These are phyloP conservation scores for Stegostoma tigrinum DNA, from an alignment of 2,113 vertebrate species.

Conservation along the genomic window DNA sequence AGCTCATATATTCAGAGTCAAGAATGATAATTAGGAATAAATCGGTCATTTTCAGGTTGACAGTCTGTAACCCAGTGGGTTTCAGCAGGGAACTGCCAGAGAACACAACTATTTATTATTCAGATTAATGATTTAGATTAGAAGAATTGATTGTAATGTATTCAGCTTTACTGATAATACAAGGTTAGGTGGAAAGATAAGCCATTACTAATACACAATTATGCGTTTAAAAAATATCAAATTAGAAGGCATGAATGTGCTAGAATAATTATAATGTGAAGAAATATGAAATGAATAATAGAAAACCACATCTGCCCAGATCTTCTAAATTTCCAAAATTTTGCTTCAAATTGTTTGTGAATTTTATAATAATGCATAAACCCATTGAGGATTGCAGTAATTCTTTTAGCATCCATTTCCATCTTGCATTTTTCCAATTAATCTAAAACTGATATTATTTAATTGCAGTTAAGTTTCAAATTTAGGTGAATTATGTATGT, in stretches of 20 bases:
- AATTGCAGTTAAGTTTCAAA: not conserved
- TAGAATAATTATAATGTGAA: no score
- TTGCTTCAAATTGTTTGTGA: not conserved
- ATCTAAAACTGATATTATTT: not conserved
- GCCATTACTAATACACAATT: no score
- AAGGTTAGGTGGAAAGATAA: no score
- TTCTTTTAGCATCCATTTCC: not conserved
- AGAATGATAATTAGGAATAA: not conserved
- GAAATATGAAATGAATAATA: no score
- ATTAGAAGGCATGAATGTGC: no score
- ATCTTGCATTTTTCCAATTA: not conserved
- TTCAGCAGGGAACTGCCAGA: not conserved
- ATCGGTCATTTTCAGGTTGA: not conserved
- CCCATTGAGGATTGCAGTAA: not conserved
- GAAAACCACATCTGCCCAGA: no score
- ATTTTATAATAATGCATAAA: not conserved
- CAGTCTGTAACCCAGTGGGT: not conserved
- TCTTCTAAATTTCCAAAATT: not conserved
- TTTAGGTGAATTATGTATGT: not conserved
- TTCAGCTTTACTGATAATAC: no score
- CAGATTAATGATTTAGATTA: not conserved
- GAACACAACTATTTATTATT: not conserved
- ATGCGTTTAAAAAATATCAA: no score
- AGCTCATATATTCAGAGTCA: no score
- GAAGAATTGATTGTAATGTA: no score